Base-by-base conservation (phyloP, 1,140 invertebrate genomes). In the Tachypleus tridentatus region DNA sequence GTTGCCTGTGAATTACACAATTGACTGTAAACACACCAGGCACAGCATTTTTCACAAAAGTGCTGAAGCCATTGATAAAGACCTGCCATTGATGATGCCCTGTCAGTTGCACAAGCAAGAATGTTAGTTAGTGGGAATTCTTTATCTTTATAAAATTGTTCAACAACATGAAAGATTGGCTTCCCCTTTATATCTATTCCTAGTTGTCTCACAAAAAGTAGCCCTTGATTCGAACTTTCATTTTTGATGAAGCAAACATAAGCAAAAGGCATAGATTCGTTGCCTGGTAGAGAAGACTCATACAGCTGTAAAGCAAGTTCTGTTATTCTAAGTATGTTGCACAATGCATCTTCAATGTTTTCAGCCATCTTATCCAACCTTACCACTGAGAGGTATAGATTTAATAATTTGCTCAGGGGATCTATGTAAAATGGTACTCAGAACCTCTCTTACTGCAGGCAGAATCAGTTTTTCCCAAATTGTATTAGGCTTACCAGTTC, bases 101-200 rank as follows among this genome's bases (percentile, higher is more conserved):
- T 72, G 72, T 76, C 73, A 57, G 71, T 75, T 66, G 73, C 73
- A 67, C 69, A 64, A 61, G 71, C 71, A 54, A 74, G 61, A 61
- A 75, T 75, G 74, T 76, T 74, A 60, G 60, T 70, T 49, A 74
- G 64, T 47, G 69, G 70, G 63, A 74, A 70, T 58, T 65, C 66
- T 66, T 73, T 72, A 65, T 69, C 70, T n/a, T 72, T 53, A 61
- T 67, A 75, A 74, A 73, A 73, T 52, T 71, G 61, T 65, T 73
- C 61, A 53, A 74, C 62, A 59, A 51, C 52, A 54, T 63, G n/a
- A 63, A 67, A 69, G 58, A 69, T 61, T 8, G 62, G 47, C 62
- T 67, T 57, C 49, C 62, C 62, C 63, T 67, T 69, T 6, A 65
- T 67, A 61, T 69, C 59, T 52, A 65, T 69, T 64, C 61, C 62